phyloP scores from a whole-genome alignment of 1,140 invertebrate species.

The Argopecten irradians region DNA sequence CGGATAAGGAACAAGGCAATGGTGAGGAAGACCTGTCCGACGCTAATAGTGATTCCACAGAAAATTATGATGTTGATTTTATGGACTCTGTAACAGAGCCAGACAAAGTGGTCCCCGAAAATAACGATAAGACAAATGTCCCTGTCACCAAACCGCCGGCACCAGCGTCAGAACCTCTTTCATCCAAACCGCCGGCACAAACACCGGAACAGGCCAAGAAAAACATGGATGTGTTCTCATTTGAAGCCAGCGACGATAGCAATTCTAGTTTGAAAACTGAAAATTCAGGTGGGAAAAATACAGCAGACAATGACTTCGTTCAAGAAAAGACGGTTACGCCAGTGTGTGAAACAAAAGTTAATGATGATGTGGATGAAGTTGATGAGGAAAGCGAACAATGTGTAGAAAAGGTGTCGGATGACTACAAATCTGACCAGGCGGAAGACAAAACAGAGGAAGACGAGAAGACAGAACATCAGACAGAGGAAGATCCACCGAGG shows the following conservation, averaged over 20 bases:
- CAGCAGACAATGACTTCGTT: not conserved
- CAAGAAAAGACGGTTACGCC: not conserved
- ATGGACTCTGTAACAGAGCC: not conserved
- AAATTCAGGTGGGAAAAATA: not conserved
- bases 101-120: not conserved
- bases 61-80: not conserved
- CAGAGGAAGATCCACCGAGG: not conserved
- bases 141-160: not conserved
- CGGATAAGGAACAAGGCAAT: not conserved
- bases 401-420: not conserved
- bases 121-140: not conserved
- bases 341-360: not conserved
- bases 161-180: too few species aligned
- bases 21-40: not conserved
- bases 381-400: not conserved
- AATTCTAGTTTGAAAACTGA: not conserved
- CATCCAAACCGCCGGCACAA: not conserved
- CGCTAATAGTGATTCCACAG: not conserved
- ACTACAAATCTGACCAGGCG: not conserved
- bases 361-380: not conserved
- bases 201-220: not conserved
- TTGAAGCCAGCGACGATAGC: not conserved
- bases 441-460: not conserved
- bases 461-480: not conserved
- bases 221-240: not conserved